Conservation (phyloP, 2,888 invertebrate species). For the Amorpha juglandis region DNA sequence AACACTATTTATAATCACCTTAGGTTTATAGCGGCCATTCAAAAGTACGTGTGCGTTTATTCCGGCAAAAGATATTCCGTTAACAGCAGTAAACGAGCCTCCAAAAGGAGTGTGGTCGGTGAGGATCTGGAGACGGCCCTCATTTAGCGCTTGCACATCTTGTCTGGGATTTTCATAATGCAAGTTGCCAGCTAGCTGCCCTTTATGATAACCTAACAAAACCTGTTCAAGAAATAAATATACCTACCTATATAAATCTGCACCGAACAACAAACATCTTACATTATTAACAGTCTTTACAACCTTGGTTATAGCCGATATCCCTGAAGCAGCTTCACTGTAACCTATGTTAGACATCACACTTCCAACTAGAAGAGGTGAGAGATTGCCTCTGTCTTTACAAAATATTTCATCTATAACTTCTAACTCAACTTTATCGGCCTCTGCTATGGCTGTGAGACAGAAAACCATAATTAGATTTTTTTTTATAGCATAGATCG, state of each 20-base stretch:
- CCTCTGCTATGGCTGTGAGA: conserved; percentile 67
- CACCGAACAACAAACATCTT: not conserved
- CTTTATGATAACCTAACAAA: conserved; percentile 86
- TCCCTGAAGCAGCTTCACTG: conserved; percentile 61
- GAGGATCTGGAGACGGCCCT: conserved; percentile 84
- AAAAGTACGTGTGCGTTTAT: conserved; percentile 58
- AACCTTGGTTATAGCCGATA: conserved; percentile 85
- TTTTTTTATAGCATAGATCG: too few relatives aligned
- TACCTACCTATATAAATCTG: not conserved
- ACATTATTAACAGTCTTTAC: not conserved
- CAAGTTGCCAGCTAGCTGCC: conserved; percentile 87
- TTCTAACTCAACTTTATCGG: conserved; percentile 86
- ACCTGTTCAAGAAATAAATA: conserved; percentile 51
- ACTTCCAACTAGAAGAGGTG: conserved; percentile 82
- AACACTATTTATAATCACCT: conserved; percentile 46
- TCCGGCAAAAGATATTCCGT: conserved; percentile 57
- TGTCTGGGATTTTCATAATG: conserved; percentile 84
- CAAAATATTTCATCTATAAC: conserved; percentile 84
- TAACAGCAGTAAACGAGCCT: conserved; percentile 70
- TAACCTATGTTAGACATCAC: conserved; percentile 69
- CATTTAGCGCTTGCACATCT: conserved; percentile 71
- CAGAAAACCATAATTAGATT: conserved; percentile 1
- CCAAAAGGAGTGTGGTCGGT: conserved; percentile 81
- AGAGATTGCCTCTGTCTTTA: conserved; percentile 75
- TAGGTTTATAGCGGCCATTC: conserved; percentile 53